Evolutionary conservation across 2,888 invertebrate genomes (phyloP).

Genomic region (Allygus modestus): DNA sequence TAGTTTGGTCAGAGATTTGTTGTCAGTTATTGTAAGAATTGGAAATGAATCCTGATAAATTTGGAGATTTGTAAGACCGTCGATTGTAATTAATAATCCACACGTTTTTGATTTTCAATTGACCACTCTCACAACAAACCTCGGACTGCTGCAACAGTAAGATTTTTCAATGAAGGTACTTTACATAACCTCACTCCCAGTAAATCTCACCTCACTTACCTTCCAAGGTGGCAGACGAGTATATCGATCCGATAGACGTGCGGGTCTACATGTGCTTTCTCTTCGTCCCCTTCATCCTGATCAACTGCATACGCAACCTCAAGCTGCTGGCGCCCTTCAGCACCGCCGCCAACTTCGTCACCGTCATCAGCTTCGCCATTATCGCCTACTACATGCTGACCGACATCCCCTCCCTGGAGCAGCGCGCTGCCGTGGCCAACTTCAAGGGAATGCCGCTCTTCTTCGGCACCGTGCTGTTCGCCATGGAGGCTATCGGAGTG

Average conservation of each 20-base stretch:
- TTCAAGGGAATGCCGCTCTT: slow-evolving; percentile 89
- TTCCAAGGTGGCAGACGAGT: slow-evolving; percentile 67
- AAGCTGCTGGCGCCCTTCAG: slow-evolving; percentile 94
- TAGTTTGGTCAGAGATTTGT: too few relatives aligned
- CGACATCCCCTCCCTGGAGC: slow-evolving; percentile 81
- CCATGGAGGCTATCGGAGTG: slow-evolving; percentile 96
- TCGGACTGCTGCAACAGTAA: too few relatives aligned
- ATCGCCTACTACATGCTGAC: slow-evolving; percentile 91
- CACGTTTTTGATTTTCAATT: too few relatives aligned
- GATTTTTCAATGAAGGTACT: too few relatives aligned
- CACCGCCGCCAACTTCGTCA: slow-evolving; percentile 90
- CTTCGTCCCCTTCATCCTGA: slow-evolving; percentile 79
- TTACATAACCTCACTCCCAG: too few relatives aligned
- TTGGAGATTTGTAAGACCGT: too few relatives aligned
- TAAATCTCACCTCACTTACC: not conserved
- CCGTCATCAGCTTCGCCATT: slow-evolving; percentile 89
- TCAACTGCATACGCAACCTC: slow-evolving; percentile 90
- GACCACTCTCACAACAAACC: too few relatives aligned
- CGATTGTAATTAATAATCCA: too few relatives aligned
- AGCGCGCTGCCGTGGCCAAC: slow-evolving; percentile 81
- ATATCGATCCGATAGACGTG: slow-evolving; percentile 72
- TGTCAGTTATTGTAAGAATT: too few relatives aligned
- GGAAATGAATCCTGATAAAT: too few relatives aligned
- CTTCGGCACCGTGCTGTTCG: slow-evolving; percentile 97
- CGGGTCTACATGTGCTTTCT: slow-evolving; percentile 72